A percentile compares a stretch with the other conserved stretches of the same genome.
These are phyloP conservation scores for Pharmacophagus antenor DNA, from an alignment of 2,888 invertebrate genomes.

Conservation along the genomic window DNA sequence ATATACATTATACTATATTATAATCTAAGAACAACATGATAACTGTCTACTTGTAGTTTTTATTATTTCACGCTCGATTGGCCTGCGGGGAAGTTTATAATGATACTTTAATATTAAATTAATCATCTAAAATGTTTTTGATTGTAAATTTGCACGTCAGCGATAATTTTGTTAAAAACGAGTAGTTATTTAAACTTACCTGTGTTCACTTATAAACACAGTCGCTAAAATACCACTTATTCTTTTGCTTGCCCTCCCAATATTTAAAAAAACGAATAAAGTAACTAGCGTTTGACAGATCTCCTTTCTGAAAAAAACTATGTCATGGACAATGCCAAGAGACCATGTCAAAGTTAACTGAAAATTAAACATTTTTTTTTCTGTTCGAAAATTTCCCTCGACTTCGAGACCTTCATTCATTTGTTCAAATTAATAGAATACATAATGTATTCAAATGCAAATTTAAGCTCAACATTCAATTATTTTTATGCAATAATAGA, in stretches of 20 bases:
- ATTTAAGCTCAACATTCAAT: background rate
- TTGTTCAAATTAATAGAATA: slow-evolving; percentile 7
- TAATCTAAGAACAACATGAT: no score
- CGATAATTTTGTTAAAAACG: no score
- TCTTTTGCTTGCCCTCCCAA: no score
- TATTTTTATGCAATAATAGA: background rate
- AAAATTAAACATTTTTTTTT: slow-evolving; percentile 10
- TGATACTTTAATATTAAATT: no score
- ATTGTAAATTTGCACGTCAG: no score
- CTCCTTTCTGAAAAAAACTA: slow-evolving; percentile 10
- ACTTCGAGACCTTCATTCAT: background rate
- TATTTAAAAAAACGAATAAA: background rate
- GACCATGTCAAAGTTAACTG: slow-evolving; percentile 16
- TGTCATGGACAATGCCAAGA: slow-evolving; percentile 21
- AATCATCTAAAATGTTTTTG: no score
- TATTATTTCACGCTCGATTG: no score
- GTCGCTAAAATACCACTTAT: background rate
- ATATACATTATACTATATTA: no score
- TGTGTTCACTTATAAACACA: background rate
- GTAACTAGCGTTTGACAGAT: background rate
- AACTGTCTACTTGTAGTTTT: no score
- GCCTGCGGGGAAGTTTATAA: no score
- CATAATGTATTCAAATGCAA: slow-evolving; percentile 16
- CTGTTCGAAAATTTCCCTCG: slow-evolving; percentile 6
- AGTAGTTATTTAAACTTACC: background rate